phyloP scores from a whole-genome alignment of 2,888 invertebrate genomes.

The Aspidiotus rigidus region DNA sequence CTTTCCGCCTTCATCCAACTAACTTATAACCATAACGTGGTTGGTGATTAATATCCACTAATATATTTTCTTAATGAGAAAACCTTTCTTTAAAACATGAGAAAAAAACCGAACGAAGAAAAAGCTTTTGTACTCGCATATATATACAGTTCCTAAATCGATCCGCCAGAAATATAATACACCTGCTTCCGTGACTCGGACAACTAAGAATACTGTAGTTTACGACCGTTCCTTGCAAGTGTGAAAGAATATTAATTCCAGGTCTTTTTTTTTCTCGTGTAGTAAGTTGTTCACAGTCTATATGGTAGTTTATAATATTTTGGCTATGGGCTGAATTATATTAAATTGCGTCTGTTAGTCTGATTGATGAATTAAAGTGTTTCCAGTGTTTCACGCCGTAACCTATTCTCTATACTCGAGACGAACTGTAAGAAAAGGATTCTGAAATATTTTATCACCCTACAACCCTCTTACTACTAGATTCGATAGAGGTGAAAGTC shows the following conservation, averaged over 20 bases:
- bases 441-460: no score
- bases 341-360: constrained; percentile 24
- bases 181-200: constrained; percentile 17
- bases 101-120: not conserved
- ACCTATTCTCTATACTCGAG: no score
- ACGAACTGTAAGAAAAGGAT: no score
- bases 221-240: not conserved
- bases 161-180: constrained; percentile 13
- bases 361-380: constrained; percentile 32
- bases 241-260: constrained; percentile 1
- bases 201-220: not conserved
- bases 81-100: not conserved
- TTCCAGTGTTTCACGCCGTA: not conserved
- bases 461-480: no score
- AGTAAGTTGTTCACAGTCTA: no score
- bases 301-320: not conserved
- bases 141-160: constrained; percentile 6
- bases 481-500: no score
- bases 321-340: constrained; percentile 31
- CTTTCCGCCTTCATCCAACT: not conserved
- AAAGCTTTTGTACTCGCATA: not conserved
- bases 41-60: constrained; percentile 26
- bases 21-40: constrained; percentile 5
- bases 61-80: constrained; percentile 33
- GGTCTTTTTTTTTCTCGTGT: not conserved